Conservation (phyloP, 2,797 vertebrate species). For the Acropternis orthonyx region DNA sequence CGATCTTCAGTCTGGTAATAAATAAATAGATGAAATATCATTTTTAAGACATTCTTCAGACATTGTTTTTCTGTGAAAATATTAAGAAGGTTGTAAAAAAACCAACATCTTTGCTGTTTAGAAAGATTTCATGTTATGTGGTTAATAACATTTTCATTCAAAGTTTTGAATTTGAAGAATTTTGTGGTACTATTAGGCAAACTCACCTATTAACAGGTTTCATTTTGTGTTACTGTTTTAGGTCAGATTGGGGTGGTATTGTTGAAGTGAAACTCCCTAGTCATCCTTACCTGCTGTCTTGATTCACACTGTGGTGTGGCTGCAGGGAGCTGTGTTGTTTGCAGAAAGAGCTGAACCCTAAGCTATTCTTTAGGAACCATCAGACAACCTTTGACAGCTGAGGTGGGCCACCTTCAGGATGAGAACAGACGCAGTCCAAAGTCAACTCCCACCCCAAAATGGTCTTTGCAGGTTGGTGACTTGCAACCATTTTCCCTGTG, state of each 20-base stretch:
- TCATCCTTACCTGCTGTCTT: neutral
- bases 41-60: neutral
- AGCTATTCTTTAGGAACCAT: neutral
- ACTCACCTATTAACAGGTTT: neutral
- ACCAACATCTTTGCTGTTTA: neutral
- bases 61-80: neutral
- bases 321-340: fast-evolving
- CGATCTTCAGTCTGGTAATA: neutral
- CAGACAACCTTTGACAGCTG: neutral
- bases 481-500: neutral
- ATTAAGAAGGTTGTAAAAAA: neutral
- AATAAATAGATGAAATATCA: neutral
- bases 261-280: neutral
- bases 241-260: neutral
- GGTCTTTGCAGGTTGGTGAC: neutral
- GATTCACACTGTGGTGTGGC: neutral
- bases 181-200: neutral
- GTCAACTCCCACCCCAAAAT: neutral
- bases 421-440: neutral
- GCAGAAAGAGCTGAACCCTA: neutral
- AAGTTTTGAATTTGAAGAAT: neutral
- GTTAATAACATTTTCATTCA: neutral
- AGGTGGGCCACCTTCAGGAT: neutral
- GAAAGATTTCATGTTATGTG: neutral
- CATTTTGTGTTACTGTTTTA: neutral